Conservation (phyloP, 2,888 invertebrate species). For the Osmoderma eremita region DNA sequence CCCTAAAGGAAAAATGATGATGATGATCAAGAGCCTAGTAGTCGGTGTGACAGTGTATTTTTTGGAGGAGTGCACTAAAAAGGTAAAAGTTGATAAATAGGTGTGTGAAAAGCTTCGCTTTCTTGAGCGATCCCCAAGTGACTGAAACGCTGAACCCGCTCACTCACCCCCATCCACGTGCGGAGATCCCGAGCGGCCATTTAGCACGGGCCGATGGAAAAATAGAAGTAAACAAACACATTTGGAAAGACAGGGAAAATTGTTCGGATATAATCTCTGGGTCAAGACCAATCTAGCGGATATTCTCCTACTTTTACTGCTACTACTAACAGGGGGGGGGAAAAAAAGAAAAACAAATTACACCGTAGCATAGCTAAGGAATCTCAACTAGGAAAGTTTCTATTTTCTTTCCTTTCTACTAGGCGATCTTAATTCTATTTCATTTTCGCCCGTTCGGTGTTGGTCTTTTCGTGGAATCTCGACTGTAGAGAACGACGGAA, state of each 20-base stretch:
- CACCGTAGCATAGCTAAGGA: too few species aligned
- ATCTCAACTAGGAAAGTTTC: too few species aligned
- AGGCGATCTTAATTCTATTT: too few species aligned
- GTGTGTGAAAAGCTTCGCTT: constrained; percentile 5
- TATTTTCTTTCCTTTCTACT: too few species aligned
- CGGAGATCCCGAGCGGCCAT: not conserved
- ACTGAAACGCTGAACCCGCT: constrained; percentile 23
- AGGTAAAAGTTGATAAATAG: constrained; percentile 36
- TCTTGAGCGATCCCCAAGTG: constrained; percentile 10
- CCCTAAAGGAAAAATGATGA: constrained; percentile 64
- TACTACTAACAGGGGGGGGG: too few species aligned
- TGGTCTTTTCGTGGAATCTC: too few species aligned
- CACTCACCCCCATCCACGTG: not conserved
- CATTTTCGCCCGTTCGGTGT: too few species aligned
- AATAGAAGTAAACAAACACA: constrained; percentile 32
- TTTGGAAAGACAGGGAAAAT: constrained; percentile 17
- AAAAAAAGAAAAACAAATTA: too few species aligned
- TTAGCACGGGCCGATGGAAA: not conserved
- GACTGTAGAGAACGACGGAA: too few species aligned
- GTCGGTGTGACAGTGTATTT: constrained; percentile 16
- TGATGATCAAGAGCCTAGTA: constrained; percentile 49
- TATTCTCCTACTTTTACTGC: too few species aligned
- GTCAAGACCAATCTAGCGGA: not conserved
- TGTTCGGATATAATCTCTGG: not conserved
- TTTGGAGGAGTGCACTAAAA: not conserved